phyloP scores from a whole-genome alignment of 2,113 vertebrate species.

The Mungos mungo region DNA sequence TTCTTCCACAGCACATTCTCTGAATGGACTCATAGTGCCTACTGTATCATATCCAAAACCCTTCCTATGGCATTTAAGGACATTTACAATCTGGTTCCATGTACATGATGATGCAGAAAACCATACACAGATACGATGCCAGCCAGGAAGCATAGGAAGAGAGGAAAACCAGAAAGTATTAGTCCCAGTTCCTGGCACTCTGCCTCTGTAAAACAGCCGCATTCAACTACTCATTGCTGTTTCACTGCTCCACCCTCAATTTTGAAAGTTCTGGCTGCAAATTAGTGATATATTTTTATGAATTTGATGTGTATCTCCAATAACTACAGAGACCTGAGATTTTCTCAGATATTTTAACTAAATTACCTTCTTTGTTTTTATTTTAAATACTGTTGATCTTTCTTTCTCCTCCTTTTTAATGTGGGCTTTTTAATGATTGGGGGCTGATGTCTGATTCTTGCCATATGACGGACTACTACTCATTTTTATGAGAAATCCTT shows the following conservation, averaged over 20 bases:
- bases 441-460: neutral
- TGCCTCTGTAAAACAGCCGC: neutral
- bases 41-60: neutral
- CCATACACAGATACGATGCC: conserved; percentile 25
- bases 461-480: neutral
- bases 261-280: conserved; percentile 1
- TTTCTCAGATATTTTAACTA: neutral
- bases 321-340: neutral
- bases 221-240: neutral
- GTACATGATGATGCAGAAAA: neutral
- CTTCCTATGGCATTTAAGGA: conserved; percentile 11
- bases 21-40: neutral
- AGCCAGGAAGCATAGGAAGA: conserved; percentile 56
- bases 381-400: neutral
- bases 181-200: conserved; percentile 41
- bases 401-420: neutral
- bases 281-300: neutral
- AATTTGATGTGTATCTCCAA: conserved; percentile 5
- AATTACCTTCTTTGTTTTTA: neutral
- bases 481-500: neutral
- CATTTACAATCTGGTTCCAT: neutral
- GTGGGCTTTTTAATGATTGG: neutral
- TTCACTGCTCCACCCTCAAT: neutral
- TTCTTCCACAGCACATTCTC: neutral
- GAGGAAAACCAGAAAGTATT: conserved; percentile 58